Base-by-base conservation (phyloP, 2,113 vertebrate species). In the Dasyornis broadbenti region DNA sequence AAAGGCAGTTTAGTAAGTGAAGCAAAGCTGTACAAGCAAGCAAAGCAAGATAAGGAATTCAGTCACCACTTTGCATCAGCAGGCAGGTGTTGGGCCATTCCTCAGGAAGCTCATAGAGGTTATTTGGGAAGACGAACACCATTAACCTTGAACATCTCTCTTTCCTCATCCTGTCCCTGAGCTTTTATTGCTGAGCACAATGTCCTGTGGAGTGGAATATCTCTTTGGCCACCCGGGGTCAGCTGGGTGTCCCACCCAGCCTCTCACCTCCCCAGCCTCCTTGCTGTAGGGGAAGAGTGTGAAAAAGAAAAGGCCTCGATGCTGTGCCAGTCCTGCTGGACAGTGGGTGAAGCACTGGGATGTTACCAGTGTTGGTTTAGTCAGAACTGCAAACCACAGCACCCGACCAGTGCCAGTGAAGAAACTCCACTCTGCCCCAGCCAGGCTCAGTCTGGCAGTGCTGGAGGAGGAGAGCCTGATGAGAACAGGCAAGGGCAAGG, bases 341-440 rank as follows among this genome's bases (percentile, higher is more conserved):
- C 65, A 27, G 33, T 3, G n/a, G 53, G 14, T 19, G 4, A 52
- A 83, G 50, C 85, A 54, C 44, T 15, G 57, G 15, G 16, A 9
- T 44, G 35, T 87, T 76, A 57, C 37, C 86, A 72, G 3, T 28
- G n/a, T 13, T 31, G 89, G 15, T 60, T 72, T 54, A 49, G 37
- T n/a, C 71, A 69, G n/a, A 83, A 30, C 50, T 45, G 28, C 68
- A 72, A 80, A 73, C 23, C 77, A 77, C 64, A 69, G 59, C 64
- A 22, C 26, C 47, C 3, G 1, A 28, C 2, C 42, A 44, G 42
- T 0, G 1, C 47, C 23, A n/a, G 57, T 60, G 76, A 47, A 40
- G 57, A 31, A 80, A 40, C 31, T 17, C 59, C 8, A 1, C 39
- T 40, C 15, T 0, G 4, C 11, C 30, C 57, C 66, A 82, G 56